These are phyloP conservation scores for Diarsia rubi DNA, from an alignment of 2,888 invertebrate genomes.

Conservation along the genomic window DNA sequence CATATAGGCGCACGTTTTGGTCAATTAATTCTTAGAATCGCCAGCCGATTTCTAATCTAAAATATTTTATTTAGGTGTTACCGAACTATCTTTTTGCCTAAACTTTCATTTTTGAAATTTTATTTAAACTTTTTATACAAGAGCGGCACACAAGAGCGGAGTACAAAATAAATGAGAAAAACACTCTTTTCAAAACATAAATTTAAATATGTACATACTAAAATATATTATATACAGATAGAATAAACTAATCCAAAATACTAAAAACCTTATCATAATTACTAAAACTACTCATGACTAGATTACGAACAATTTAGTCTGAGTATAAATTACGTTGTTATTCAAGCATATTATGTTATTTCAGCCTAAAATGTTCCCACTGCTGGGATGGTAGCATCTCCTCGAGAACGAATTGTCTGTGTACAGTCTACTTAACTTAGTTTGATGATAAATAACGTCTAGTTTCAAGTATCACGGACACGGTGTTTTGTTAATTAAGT, in stretches of 20 bases:
- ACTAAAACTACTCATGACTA: not conserved
- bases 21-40: slow-evolving; percentile 59
- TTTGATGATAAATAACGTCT: not conserved
- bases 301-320: not conserved
- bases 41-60: slow-evolving; percentile 33
- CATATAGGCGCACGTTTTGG: slow-evolving; percentile 41
- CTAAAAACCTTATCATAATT: not conserved
- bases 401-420: not conserved
- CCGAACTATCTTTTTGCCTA: not conserved
- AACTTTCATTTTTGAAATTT: slow-evolving; percentile 5
- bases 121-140: not conserved
- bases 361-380: not conserved
- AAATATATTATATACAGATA: too few relatives aligned
- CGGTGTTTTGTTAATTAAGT: too few relatives aligned
- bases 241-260: not conserved
- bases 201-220: too few relatives aligned
- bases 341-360: too few relatives aligned
- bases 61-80: slow-evolving; percentile 30
- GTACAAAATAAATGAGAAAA: not conserved
- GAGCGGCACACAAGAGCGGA: not conserved
- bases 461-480: slow-evolving; percentile 1
- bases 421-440: not conserved
- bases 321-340: not conserved
- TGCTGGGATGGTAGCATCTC: not conserved
- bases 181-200: not conserved